phyloP scores from a whole-genome alignment of 2,888 invertebrate species.

The Metopia argyrocephala region DNA sequence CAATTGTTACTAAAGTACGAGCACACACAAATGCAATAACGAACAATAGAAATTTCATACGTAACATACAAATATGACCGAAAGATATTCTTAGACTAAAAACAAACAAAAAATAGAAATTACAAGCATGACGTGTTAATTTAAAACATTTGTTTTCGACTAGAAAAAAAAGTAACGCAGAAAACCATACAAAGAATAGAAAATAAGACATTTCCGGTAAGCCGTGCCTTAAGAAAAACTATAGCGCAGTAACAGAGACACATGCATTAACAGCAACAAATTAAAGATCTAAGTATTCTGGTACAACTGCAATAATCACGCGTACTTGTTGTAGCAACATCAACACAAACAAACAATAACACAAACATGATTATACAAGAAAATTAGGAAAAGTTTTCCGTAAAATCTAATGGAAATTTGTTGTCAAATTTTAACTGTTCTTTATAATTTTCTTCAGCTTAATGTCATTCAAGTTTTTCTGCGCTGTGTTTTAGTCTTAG shows the following conservation, averaged over 20 bases:
- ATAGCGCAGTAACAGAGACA: background rate
- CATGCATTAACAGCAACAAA: background rate
- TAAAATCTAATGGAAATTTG: conserved; percentile 49
- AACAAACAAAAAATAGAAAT: background rate
- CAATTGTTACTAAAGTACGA: too few species aligned
- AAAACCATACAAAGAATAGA: background rate
- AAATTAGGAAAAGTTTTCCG: conserved; percentile 18
- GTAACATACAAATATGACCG: background rate
- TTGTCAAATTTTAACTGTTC: conserved; percentile 20
- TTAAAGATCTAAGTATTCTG: background rate
- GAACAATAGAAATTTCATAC: background rate
- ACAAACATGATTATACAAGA: conserved; percentile 15
- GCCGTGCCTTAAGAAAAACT: background rate
- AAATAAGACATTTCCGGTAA: background rate
- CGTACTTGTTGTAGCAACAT: background rate
- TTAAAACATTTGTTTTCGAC: background rate
- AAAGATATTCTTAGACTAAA: background rate
- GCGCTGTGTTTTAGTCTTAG: background rate
- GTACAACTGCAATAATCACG: background rate
- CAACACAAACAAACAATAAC: conserved; percentile 4
- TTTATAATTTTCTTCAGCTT: background rate
- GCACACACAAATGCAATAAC: background rate
- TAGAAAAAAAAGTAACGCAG: background rate
- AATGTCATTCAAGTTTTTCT: background rate
- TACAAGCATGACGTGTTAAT: background rate